These are phyloP conservation scores for Scrobipalpa atriplicella DNA, from an alignment of 2,888 invertebrate species.

Conservation along the genomic window DNA sequence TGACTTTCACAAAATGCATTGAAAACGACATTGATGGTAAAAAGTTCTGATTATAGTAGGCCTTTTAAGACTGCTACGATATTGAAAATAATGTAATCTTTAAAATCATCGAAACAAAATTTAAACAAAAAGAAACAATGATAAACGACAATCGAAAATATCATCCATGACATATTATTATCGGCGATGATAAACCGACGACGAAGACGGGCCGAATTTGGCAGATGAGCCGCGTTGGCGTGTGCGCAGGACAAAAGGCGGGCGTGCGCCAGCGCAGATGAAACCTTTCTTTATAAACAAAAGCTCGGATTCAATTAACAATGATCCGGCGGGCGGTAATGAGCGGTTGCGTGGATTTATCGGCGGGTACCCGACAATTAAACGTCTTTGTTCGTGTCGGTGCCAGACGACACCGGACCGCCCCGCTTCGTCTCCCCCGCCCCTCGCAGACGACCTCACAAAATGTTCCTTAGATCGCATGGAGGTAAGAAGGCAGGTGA, in stretches of 20 bases:
- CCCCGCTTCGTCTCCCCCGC: constrained; percentile 47
- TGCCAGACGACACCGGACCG: constrained; percentile 45
- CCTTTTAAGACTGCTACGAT: too few relatives aligned
- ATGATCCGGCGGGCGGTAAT: constrained; percentile 75
- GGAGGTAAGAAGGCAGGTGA: constrained; percentile 37
- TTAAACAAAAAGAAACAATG: not conserved
- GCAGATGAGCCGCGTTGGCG: constrained; percentile 26
- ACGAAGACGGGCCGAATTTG: constrained; percentile 17
- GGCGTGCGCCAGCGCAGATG: constrained; percentile 20
- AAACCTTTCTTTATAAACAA: constrained; percentile 47
- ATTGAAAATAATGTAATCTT: not conserved
- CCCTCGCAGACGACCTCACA: constrained; percentile 50
- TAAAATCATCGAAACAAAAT: not conserved
- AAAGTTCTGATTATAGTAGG: too few relatives aligned
- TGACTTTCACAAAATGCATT: too few relatives aligned
- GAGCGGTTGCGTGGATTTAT: constrained; percentile 76
- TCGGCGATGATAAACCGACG: not conserved
- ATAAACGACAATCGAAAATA: constrained; percentile 13
- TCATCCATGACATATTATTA: constrained; percentile 5
- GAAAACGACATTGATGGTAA: too few relatives aligned
- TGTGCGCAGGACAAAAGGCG: constrained; percentile 22
- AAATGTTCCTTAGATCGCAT: constrained; percentile 41
- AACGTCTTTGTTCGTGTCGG: constrained; percentile 70
- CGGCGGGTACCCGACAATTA: constrained; percentile 75
- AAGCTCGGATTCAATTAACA: constrained; percentile 77